Conservation (phyloP, 2,888 invertebrate genomes). For the Podotricha telesiphe region DNA sequence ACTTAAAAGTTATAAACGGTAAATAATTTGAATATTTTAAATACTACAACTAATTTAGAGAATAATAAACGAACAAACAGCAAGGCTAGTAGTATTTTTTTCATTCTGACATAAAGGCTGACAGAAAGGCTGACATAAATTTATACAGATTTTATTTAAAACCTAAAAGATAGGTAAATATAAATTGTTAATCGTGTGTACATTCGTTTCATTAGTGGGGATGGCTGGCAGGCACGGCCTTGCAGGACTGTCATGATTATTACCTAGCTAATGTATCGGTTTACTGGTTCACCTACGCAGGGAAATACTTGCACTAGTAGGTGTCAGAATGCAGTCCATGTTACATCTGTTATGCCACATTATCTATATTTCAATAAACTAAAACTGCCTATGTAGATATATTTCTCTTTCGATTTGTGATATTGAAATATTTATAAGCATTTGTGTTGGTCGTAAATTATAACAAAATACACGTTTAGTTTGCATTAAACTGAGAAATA, state of each 20-base stretch:
- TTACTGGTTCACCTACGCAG: slow-evolving; percentile 72
- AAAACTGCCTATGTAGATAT: neutral
- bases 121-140: too few relatives aligned
- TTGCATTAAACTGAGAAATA: slow-evolving; percentile 32
- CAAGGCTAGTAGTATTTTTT: neutral
- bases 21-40: too few relatives aligned
- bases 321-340: slow-evolving; percentile 24
- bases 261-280: slow-evolving; percentile 49
- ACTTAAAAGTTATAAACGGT: too few relatives aligned
- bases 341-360: slow-evolving; percentile 14
- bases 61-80: neutral
- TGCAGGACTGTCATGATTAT: slow-evolving; percentile 46
- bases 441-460: slow-evolving; percentile 10
- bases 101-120: neutral
- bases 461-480: slow-evolving; percentile 1
- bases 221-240: slow-evolving; percentile 38
- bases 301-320: slow-evolving; percentile 38
- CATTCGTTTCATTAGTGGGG: slow-evolving; percentile 36
- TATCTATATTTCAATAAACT: slow-evolving; percentile 15
- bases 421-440: neutral
- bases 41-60: too few relatives aligned
- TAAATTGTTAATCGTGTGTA: neutral
- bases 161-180: neutral
- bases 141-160: slow-evolving; percentile 8
- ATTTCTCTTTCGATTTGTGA: neutral